phyloP scores from a whole-genome alignment of 2,797 vertebrate species.

The Florisuga fusca region DNA sequence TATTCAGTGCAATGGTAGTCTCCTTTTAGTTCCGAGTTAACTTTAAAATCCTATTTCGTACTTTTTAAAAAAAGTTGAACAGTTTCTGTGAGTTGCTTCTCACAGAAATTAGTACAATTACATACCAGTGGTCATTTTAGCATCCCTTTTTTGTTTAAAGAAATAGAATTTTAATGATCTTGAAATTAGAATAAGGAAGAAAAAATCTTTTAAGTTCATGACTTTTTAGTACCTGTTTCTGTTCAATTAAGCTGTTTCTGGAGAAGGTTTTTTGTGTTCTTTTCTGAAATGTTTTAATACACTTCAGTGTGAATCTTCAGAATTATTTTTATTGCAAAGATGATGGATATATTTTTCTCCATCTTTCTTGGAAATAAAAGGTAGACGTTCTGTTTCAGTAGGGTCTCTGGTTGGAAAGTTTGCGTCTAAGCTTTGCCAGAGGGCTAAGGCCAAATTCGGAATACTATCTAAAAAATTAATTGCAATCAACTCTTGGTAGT shows the following conservation, averaged over 20 bases:
- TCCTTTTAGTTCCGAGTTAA: slow-evolving; percentile 4
- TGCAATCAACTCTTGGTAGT: background rate
- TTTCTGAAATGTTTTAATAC: background rate
- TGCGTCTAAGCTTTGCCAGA: background rate
- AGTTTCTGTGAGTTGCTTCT: background rate
- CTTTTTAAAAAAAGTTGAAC: background rate
- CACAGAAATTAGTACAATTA: background rate
- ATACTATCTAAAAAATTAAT: background rate
- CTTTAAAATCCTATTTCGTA: background rate
- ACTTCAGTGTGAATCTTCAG: background rate
- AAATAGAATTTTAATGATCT: background rate
- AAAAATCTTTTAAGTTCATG: background rate
- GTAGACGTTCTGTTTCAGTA: background rate
- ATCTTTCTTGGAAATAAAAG: background rate
- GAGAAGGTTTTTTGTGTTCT: background rate
- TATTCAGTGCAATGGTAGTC: background rate
- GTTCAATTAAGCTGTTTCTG: background rate
- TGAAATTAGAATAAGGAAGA: background rate
- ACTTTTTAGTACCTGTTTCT: background rate
- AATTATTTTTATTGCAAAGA: background rate
- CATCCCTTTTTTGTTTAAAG: background rate
- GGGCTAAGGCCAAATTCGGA: background rate
- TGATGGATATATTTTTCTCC: background rate
- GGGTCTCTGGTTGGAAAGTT: background rate
- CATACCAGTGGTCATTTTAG: background rate